phyloP scores from a whole-genome alignment of 2,797 vertebrate genomes.

The Lateolabrax maculatus region DNA sequence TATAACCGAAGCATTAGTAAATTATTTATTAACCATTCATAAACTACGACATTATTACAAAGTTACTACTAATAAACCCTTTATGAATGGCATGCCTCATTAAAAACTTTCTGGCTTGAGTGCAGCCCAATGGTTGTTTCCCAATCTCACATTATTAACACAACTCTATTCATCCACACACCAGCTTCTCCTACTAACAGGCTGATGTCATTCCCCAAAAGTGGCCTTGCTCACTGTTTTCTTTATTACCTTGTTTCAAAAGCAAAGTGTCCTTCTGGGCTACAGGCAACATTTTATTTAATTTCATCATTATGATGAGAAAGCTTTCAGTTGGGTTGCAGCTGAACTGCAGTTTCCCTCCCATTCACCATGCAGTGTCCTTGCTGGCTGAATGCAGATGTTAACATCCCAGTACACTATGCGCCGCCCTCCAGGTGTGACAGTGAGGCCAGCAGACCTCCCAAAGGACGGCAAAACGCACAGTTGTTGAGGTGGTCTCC shows the following conservation, averaged over 20 bases:
- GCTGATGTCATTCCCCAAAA: background rate
- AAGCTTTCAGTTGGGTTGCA: slow-evolving; percentile 8
- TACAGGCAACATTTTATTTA: background rate
- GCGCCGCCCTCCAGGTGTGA: slow-evolving; percentile 6
- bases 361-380: background rate
- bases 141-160: background rate
- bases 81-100: background rate
- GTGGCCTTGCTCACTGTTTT: background rate
- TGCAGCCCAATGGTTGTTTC: background rate
- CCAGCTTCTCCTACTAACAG: background rate
- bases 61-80: background rate
- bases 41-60: background rate
- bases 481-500: slow-evolving; percentile 3
- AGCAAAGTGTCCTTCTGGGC: background rate
- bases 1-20: background rate
- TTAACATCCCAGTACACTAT: slow-evolving; percentile 1
- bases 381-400: slow-evolving; percentile 18
- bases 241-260: slow-evolving; percentile 1
- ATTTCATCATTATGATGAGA: background rate
- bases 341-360: background rate
- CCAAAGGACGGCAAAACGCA: slow-evolving; percentile 28
- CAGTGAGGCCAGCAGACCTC: slow-evolving; percentile 34
- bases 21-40: background rate
- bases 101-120: background rate
- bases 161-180: background rate